phyloP scores from a whole-genome alignment of 2,113 vertebrate species.

The Syngnathus scovelli region DNA sequence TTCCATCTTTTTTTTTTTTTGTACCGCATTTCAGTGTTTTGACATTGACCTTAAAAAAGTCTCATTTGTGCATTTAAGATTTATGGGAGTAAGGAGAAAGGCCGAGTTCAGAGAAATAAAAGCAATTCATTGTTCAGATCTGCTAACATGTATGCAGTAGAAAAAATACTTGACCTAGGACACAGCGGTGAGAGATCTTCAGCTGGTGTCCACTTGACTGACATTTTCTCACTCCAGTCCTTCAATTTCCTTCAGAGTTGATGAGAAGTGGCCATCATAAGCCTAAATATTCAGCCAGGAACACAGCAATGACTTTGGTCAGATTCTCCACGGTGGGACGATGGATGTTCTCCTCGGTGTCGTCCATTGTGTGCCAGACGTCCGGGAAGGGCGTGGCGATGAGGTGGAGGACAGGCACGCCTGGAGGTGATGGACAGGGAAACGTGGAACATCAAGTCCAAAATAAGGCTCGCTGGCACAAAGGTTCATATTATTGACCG shows the following conservation, averaged over 20 bases:
- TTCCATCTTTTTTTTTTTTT: neutral
- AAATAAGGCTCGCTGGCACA: neutral
- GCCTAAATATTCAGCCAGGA: conserved; percentile 80
- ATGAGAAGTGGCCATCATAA: conserved; percentile 43
- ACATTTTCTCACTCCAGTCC: neutral
- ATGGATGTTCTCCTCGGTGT: conserved; percentile 81
- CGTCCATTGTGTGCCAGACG: conserved; percentile 83
- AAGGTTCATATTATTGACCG: neutral
- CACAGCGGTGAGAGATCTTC: conserved; percentile 16
- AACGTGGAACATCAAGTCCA: neutral
- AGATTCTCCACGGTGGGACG: conserved; percentile 80
- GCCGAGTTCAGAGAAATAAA: neutral
- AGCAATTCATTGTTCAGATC: neutral
- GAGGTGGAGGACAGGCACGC: conserved; percentile 81
- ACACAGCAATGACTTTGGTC: conserved; percentile 76
- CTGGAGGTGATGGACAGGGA: conserved; percentile 38
- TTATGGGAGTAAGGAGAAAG: neutral
- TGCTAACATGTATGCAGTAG: no score
- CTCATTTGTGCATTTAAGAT: neutral
- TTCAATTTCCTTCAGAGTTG: neutral
- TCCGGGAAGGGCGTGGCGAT: conserved; percentile 84
- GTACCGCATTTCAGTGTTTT: neutral
- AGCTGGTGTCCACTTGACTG: conserved; percentile 4
- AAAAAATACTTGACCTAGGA: neutral
- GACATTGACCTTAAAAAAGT: neutral